Evolutionary conservation across 2,113 vertebrate genomes (phyloP).

Genomic region (Solenodon paradoxus): DNA sequence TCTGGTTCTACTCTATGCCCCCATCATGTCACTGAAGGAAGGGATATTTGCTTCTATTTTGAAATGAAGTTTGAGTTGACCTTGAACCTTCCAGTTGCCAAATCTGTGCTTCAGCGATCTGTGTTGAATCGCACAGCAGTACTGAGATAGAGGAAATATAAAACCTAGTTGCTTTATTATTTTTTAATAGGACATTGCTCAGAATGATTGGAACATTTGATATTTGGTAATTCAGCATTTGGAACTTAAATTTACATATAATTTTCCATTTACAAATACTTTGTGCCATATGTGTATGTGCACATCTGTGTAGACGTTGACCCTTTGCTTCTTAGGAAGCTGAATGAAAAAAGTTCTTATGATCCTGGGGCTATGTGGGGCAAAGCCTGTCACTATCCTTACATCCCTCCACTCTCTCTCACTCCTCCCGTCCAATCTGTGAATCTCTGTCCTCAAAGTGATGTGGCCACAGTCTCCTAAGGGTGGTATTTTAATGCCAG

Average conservation of each 20-base stretch:
- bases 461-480: neutral
- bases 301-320: neutral
- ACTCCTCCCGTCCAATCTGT: neutral
- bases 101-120: neutral
- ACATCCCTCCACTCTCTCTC: neutral
- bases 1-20: neutral
- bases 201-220: neutral
- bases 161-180: neutral
- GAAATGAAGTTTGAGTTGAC: slow-evolving; percentile 38
- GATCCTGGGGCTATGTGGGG: neutral
- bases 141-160: neutral
- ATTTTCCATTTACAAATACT: slow-evolving; percentile 14
- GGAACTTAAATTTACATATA: neutral
- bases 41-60: neutral
- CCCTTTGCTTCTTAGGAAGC: neutral
- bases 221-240: neutral
- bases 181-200: neutral
- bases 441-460: neutral
- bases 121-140: neutral
- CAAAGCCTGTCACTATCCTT: neutral
- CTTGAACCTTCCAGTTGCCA: neutral
- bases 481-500: neutral
- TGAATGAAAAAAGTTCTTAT: neutral
- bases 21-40: neutral
- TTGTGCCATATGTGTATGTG: neutral